These are phyloP conservation scores for Hippasteria phrygiana DNA, from an alignment of 53 echinoderm and acorn worm genomes.

Conservation along the genomic window DNA sequence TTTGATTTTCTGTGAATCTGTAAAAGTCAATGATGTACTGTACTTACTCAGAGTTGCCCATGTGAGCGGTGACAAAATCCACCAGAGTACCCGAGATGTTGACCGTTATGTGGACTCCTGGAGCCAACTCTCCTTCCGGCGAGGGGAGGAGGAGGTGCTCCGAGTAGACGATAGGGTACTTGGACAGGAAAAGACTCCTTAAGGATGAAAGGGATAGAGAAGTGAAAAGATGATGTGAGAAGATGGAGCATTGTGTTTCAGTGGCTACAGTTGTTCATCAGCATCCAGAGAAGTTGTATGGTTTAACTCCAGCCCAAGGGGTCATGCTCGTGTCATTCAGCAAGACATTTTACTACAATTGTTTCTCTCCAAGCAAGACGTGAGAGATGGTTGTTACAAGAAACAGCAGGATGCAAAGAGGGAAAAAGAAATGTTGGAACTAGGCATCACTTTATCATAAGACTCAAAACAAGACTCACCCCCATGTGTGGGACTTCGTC, in stretches of 20 bases:
- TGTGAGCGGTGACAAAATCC: conserved; percentile 89
- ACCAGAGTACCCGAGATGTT: conserved; percentile 89
- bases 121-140: conserved; percentile 81
- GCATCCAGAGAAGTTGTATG: too few relatives aligned
- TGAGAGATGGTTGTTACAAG: too few relatives aligned
- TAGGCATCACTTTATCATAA: background rate
- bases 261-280: too few relatives aligned
- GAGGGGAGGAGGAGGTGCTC: conserved; percentile 88
- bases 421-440: too few relatives aligned
- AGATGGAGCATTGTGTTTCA: conserved; percentile 77
- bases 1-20: background rate
- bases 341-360: too few relatives aligned
- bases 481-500: conserved; percentile 86
- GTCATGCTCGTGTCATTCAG: too few relatives aligned
- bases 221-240: conserved; percentile 71
- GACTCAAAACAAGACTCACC: conserved; percentile 65
- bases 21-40: background rate
- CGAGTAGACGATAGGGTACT: conserved; percentile 85
- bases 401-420: too few relatives aligned
- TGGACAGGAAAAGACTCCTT: conserved; percentile 86
- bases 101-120: conserved; percentile 80
- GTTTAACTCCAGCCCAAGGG: too few relatives aligned
- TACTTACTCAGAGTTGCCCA: conserved; percentile 63
- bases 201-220: background rate
- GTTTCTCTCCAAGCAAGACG: too few relatives aligned